A percentile compares a stretch with the other conserved stretches of the same genome.
Evolutionary conservation across 1,140 invertebrate genomes (phyloP).

Genomic region (Brachionus rotundiformis): DNA sequence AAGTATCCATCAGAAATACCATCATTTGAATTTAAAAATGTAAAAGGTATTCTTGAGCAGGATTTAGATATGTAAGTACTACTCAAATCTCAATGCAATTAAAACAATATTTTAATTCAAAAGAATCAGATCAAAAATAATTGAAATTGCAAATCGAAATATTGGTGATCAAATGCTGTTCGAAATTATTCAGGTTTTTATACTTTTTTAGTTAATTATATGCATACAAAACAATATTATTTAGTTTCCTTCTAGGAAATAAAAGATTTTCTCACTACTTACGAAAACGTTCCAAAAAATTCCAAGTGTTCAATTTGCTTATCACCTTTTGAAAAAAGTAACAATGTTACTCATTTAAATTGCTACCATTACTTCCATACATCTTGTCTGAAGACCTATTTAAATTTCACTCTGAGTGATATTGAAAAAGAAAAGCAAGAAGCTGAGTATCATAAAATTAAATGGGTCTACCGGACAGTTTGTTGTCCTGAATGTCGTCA

Average conservation of each 20-base stretch:
- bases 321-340: not conserved
- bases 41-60: slow-evolving; percentile 33
- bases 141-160: not conserved
- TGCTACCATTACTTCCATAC: slow-evolving; percentile 50
- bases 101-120: not conserved
- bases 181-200: slow-evolving; percentile 42
- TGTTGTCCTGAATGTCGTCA: slow-evolving; percentile 45
- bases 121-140: not conserved
- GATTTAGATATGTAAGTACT: slow-evolving; percentile 10
- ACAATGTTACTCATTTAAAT: slow-evolving; percentile 29
- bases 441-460: slow-evolving; percentile 7
- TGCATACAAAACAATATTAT: not conserved
- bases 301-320: slow-evolving; percentile 47
- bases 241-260: not conserved
- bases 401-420: not conserved
- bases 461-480: not conserved
- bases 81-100: not conserved
- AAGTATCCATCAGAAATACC: slow-evolving; percentile 47
- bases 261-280: slow-evolving; percentile 20
- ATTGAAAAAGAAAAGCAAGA: slow-evolving; percentile 48
- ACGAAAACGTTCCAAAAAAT: slow-evolving; percentile 20
- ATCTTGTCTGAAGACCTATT: slow-evolving; percentile 17
- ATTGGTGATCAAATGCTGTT: slow-evolving; percentile 33
- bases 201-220: too few species aligned
- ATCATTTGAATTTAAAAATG: slow-evolving; percentile 27